A percentile compares a stretch with the other conserved stretches of the same genome.
Conservation (phyloP, 2,888 invertebrate genomes). For the Tribolium freemani region DNA sequence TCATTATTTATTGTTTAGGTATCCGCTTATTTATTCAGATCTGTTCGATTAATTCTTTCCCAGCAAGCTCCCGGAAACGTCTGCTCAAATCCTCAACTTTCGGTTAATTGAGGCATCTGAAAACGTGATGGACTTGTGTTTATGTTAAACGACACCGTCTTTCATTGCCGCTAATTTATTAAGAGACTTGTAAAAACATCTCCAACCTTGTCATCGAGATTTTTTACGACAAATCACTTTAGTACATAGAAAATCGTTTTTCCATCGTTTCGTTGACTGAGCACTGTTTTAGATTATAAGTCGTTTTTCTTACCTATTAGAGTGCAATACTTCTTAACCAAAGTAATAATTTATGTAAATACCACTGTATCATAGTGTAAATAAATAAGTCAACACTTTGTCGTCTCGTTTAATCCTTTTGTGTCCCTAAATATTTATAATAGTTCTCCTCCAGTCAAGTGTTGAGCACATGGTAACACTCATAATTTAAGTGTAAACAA, state of each 20-base stretch:
- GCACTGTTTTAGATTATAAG: constrained; percentile 16
- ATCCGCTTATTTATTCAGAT: neutral
- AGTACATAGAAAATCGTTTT: constrained; percentile 15
- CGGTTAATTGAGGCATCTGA: neutral
- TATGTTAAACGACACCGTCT: neutral
- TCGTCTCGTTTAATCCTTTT: neutral
- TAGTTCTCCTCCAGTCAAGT: constrained; percentile 60
- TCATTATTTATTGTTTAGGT: no score
- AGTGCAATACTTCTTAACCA: constrained; percentile 35
- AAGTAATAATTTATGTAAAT: constrained; percentile 39
- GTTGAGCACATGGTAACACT: constrained; percentile 62
- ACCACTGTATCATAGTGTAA: constrained; percentile 46
- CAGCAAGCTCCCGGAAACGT: no score
- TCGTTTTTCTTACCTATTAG: constrained; percentile 4
- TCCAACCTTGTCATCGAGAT: neutral
- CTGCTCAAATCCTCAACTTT: neutral
- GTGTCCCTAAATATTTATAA: constrained; percentile 60
- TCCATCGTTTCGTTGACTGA: constrained; percentile 36
- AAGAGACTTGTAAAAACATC: neutral
- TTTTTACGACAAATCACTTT: constrained; percentile 28
- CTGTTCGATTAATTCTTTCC: no score
- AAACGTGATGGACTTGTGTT: neutral
- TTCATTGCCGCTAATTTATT: neutral
- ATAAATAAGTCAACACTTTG: constrained; percentile 25
- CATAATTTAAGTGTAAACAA: constrained; percentile 61